Base-by-base conservation (phyloP, 2,113 vertebrate genomes). In the Callipepla californica region DNA sequence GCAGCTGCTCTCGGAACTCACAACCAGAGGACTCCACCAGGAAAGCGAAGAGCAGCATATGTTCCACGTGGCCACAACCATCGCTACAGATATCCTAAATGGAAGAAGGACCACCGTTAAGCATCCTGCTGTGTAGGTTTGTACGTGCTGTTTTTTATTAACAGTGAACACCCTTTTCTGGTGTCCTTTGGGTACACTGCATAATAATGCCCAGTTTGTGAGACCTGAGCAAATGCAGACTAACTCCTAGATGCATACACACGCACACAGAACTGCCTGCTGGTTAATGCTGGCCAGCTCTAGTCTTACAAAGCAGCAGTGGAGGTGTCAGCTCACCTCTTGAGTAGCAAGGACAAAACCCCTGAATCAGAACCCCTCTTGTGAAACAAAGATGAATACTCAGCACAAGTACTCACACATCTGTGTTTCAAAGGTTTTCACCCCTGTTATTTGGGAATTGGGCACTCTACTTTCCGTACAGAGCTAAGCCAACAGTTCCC, bases 11-110 rank as follows among this genome's bases (percentile, higher is more conserved):
- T 10, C 4, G 70, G 92, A 97, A 97, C 11, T 23, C 30, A 1
- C 18, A 73, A 66, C 91, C 65, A 21, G 82, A 15, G 58, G 70
- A 96, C 11, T 18, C 93, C 7, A 97, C 89, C 80, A 98, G 95
- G 88, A 98, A 98, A 80, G 42, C 45, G 19, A 95, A 91, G 22
- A 98, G 79, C 79, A 98, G 90, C 3, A 92, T 22, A 3, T 45
- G 0, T 18, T 96, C 94, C 91, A 93, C 19, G 42, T 80, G 88
- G 82, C 88, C 62, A 80, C 91, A 87, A 40, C 80, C 77, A 68
- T 80, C 48, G 19, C 68, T 69, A 20, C 14, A 12, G 13, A 51
- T 30, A 83, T 26, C 73, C 89, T 74, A 59, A 72, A 67, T 4
- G 13, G 1, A 50, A 76, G 20, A 61, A 61, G 84, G 83, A 68